Conservation (phyloP, 2,888 invertebrate species). For the Alloscopus bannaensis region DNA sequence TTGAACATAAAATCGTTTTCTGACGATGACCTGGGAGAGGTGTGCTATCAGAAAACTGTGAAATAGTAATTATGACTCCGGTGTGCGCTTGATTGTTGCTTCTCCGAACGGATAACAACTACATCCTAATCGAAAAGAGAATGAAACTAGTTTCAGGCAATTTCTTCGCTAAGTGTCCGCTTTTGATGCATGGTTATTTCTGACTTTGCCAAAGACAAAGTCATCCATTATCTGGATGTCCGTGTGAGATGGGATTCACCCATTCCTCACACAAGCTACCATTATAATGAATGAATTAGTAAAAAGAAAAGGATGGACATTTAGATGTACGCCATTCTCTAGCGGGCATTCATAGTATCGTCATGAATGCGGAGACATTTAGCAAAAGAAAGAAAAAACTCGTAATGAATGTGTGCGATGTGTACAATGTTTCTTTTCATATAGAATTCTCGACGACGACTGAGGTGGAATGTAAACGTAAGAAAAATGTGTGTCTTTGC, state of each 20-base stretch:
- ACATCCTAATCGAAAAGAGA: too few relatives aligned
- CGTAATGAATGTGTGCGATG: not conserved
- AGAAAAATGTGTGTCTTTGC: not conserved
- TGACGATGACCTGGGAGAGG: too few relatives aligned
- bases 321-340: too few relatives aligned
- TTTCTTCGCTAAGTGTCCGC: not conserved
- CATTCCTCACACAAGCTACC: slow-evolving; percentile 6
- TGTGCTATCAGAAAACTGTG: slow-evolving; percentile 17
- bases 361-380: not conserved
- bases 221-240: slow-evolving; percentile 29
- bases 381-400: not conserved
- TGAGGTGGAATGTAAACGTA: slow-evolving; percentile 5
- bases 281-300: slow-evolving; percentile 45
- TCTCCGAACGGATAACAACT: not conserved
- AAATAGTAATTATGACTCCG: slow-evolving; percentile 31
- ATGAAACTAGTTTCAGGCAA: slow-evolving; percentile 5
- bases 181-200: slow-evolving; percentile 20
- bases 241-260: slow-evolving; percentile 8
- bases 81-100: slow-evolving; percentile 21
- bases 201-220: slow-evolving; percentile 3
- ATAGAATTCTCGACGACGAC: too few relatives aligned
- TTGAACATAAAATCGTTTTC: too few relatives aligned
- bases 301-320: slow-evolving; percentile 40
- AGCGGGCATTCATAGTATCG: too few relatives aligned
- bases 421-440: too few relatives aligned